These are phyloP conservation scores for Luffia ferchaultella DNA, from an alignment of 2,888 invertebrate genomes.

Conservation along the genomic window DNA sequence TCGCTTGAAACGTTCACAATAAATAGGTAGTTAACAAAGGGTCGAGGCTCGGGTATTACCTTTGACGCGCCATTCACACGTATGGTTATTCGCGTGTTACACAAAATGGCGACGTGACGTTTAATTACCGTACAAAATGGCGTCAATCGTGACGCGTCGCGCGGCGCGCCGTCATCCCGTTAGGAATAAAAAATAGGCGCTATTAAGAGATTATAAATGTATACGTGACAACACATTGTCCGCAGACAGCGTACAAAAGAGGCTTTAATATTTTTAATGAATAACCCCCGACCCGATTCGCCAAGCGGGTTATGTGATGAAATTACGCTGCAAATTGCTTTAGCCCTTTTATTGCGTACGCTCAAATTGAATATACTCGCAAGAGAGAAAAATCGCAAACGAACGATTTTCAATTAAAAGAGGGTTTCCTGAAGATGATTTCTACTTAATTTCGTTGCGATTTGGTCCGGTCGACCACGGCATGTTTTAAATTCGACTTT, in stretches of 20 bases:
- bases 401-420: neutral
- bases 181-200: neutral
- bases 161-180: neutral
- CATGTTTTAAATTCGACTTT: neutral
- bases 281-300: neutral
- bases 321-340: neutral
- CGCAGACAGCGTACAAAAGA: neutral
- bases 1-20: too few species aligned
- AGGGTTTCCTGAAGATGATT: neutral
- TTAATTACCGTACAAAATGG: neutral
- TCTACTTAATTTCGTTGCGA: neutral
- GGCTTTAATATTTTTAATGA: constrained; percentile 1
- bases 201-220: neutral
- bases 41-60: too few species aligned
- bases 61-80: neutral
- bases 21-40: neutral
- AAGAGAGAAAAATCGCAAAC: neutral
- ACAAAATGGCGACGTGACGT: neutral
- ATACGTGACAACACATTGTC: neutral
- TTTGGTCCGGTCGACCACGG: neutral
- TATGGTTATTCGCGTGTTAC: neutral
- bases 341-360: neutral
- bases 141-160: neutral
- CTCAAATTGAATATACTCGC: neutral
- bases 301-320: neutral